phyloP scores from a whole-genome alignment of 2,888 invertebrate species.

The Lottia gigantea region DNA sequence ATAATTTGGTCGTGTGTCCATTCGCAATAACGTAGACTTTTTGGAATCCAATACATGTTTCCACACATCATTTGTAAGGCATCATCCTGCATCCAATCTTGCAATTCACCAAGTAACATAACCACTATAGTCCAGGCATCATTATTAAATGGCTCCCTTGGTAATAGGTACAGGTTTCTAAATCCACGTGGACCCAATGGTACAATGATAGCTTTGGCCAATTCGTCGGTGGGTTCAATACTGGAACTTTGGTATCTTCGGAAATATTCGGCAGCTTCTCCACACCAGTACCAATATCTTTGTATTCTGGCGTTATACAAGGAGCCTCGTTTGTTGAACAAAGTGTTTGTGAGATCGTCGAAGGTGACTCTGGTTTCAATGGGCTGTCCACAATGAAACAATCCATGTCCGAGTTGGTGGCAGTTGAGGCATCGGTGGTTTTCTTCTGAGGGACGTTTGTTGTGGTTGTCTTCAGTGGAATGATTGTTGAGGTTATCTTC shows the following conservation, averaged over 20 bases:
- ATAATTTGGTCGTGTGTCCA: neutral
- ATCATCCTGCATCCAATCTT: neutral
- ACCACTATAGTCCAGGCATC: neutral
- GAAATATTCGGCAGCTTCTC: too few relatives aligned
- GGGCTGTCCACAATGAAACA: too few relatives aligned
- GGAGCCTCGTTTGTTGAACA: neutral
- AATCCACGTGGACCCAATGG: neutral
- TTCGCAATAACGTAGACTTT: neutral
- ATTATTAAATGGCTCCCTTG: neutral
- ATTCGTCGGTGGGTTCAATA: too few relatives aligned
- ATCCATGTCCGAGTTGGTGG: too few relatives aligned
- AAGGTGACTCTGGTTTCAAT: too few relatives aligned
- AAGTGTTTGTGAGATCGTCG: too few relatives aligned
- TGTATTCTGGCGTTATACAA: neutral
- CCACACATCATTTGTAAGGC: neutral
- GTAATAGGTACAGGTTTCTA: neutral
- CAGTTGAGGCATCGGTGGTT: too few relatives aligned
- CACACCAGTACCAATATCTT: neutral
- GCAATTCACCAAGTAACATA: neutral
- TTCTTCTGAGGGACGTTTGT: too few relatives aligned
- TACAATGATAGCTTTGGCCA: neutral
- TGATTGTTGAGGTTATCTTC: too few relatives aligned
- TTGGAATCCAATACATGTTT: neutral
- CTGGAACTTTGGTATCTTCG: too few relatives aligned
- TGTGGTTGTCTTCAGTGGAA: too few relatives aligned